Percentiles rank a stretch among this genome's conserved stretches.
phyloP scores from a whole-genome alignment of 1,140 invertebrate species.

The Pseudomyrmex sp. region DNA sequence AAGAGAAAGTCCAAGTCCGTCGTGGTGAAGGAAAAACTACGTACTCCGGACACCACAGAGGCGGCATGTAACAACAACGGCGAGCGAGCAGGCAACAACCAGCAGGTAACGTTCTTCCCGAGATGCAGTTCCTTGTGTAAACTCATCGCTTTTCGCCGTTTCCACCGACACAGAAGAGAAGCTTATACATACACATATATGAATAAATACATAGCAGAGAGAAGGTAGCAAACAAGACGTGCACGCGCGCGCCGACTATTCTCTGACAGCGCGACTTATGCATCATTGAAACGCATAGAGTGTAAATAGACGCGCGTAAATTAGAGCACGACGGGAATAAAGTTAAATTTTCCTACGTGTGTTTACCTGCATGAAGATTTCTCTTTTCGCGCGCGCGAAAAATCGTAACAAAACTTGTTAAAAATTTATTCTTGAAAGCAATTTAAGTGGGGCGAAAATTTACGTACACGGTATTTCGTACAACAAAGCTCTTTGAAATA shows the following conservation, averaged over 20 bases:
- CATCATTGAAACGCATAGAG: background rate
- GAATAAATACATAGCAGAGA: constrained; percentile 9
- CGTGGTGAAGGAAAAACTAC: constrained; percentile 78
- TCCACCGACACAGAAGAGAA: background rate
- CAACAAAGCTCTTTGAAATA: constrained; percentile 11
- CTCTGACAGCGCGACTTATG: background rate
- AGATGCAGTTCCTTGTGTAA: background rate
- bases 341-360: background rate
- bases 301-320: background rate
- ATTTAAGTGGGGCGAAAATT: too few relatives aligned
- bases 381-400: too few relatives aligned
- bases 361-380: too few relatives aligned
- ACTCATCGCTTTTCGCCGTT: constrained; percentile 6
- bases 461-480: too few relatives aligned
- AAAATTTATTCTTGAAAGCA: too few relatives aligned
- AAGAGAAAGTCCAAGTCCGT: constrained; percentile 79
- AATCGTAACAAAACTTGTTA: too few relatives aligned
- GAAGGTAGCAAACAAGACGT: background rate
- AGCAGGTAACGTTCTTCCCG: constrained; percentile 67
- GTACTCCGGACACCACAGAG: constrained; percentile 31
- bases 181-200: background rate
- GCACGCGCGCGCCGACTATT: too few relatives aligned
- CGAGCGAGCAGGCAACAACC: constrained; percentile 48
- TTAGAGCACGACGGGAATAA: too few relatives aligned
- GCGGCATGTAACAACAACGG: constrained; percentile 58